Evolutionary conservation across 2,888 invertebrate species (phyloP), one percentile per base, ranked within the genome.

Genomic region (Drepanosiphum platanoidis): DNA sequence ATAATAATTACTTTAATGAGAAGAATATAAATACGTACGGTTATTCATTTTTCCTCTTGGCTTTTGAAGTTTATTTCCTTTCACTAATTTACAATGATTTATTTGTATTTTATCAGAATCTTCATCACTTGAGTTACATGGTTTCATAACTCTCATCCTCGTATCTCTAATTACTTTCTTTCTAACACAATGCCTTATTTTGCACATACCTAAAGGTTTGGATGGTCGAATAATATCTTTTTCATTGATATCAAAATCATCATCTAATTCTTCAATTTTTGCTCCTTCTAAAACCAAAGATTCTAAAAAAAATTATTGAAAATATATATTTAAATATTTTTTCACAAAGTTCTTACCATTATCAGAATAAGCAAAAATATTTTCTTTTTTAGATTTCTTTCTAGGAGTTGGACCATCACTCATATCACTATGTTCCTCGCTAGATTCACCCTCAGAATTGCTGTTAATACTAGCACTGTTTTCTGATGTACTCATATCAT

Each of bases 391-490:
- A n/a, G 58, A 58, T 84, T 84, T 84, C 89, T 93, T 93, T 68
- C 93, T 90, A 1, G 93, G 93, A 18, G 93, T 92, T 0, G 93
- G 93, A 2, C 93, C 93, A 86, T 92, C 92, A 86, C 88, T 88
- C 22, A 86, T 79, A 72, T 86, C 86, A 68, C 82, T 86, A 34
- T 86, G 58, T 74, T 86, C 86, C 22, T 86, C 86, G 30, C 86
- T 87, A 52, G 82, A 72, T 77, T 86, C 86, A 34, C 95, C 95
- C 88, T 95, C 95, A 0, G 94, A 94, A 90, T 95, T 94, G 88
- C 84, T 84, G 52, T 84, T 84, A n/a, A 84, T 52, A 90, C 95
- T 94, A 86, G 95, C 94, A 88, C 94, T 94, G 89, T 94, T 94
- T 89, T 95, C 95, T 4, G 94, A 94, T 83, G 95, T 95, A 86